Evolutionary conservation across 2,113 vertebrate genomes (phyloP), one percentile per base, ranked within the genome.

Genomic region (Perca flavescens): DNA sequence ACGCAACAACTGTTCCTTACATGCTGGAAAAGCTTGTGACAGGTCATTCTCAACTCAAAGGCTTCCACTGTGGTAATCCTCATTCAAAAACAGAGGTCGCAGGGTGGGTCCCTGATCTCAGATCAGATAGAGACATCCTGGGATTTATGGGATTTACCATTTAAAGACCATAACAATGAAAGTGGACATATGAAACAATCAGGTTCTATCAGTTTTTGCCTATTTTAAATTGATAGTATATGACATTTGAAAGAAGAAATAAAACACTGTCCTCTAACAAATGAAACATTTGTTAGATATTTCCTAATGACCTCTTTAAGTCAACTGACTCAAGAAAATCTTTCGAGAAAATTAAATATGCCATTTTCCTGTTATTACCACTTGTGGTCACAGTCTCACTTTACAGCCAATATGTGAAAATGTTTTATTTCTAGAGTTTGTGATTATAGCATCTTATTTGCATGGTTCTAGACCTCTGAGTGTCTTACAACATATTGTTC

Each of bases 1-100:
- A 78, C 60, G 61, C 77, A 88, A 89, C 90, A 94, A 94, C 92
- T 88, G 91, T 65, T 90, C 67, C 72, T 84, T 66, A 88, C 82
- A 84, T 75, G 72, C 53, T 47, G 47, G 63, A 28, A 60, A 76
- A 74, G 57, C 34, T 64, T 80, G 86, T 83, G 78, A 77, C 58
- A 71, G 85, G 81, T 69, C 77, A 57, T 77, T 89, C 74, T 80
- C 22, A 15, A 28, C 72, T 82, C 75, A 91, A 85, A 93, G 89
- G 66, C 80, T 28, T 65, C 67, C 80, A 80, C 79, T 90, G 89
- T 92, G 71, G 79, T 86, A 88, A 81, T 71, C 61, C 71, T 74
- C 34, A 77, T 69, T 84, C 8, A 85, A 66, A 63, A 61, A 53
- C n/a, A 77, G 63, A 80, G 31, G 80, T 15, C 1, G 0, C 49